phyloP scores from a whole-genome alignment of 2,113 vertebrate genomes.

The Gallinago undulata region DNA sequence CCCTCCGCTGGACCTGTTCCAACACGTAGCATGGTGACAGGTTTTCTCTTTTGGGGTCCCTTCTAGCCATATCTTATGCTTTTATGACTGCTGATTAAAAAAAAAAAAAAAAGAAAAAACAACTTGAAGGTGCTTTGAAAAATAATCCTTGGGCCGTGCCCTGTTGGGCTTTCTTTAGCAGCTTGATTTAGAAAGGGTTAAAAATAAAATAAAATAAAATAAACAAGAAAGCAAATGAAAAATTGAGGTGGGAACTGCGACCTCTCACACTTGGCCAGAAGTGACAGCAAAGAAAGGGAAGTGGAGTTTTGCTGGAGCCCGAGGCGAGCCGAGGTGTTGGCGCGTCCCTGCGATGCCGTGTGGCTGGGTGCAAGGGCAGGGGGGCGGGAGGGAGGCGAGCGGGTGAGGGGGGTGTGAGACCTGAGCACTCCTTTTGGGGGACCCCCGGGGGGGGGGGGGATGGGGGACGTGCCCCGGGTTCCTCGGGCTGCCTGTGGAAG shows the following conservation, averaged over 20 bases:
- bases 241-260: background rate
- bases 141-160: background rate
- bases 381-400: rapidly evolving
- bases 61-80: background rate
- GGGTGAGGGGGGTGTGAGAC: background rate
- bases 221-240: background rate
- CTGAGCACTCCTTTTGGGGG: too few relatives aligned
- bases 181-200: background rate
- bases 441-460: background rate
- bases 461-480: background rate
- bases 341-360: rapidly evolving
- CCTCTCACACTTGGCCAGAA: background rate
- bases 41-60: background rate
- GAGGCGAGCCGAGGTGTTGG: background rate
- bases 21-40: background rate
- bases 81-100: background rate
- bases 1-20: too few relatives aligned
- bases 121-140: background rate
- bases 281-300: background rate
- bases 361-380: background rate
- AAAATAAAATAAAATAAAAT: too few relatives aligned
- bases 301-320: background rate
- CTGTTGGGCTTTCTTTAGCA: background rate
- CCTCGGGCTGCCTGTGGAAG: background rate
- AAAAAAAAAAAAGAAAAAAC: background rate